Evolutionary conservation across 1,140 invertebrate species (phyloP).

Genomic region (Drosophila saltans): DNA sequence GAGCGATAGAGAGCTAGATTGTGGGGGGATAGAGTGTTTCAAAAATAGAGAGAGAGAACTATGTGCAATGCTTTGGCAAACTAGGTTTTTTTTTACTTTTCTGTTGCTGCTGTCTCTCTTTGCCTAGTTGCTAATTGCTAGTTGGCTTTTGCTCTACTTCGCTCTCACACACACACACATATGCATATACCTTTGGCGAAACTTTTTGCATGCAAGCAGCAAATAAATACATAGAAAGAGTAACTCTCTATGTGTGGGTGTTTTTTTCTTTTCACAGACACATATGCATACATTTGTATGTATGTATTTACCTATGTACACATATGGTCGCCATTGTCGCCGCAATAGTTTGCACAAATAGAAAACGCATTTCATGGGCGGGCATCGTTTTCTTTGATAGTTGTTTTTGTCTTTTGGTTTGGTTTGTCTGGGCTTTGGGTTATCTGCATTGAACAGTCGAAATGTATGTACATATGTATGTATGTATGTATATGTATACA

Average conservation of each 20-base stretch:
- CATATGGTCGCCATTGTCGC: constrained; percentile 29
- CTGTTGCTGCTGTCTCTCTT: constrained; percentile 11
- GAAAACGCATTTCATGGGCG: constrained; percentile 55
- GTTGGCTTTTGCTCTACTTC: constrained; percentile 59
- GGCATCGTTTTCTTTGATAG: constrained; percentile 22
- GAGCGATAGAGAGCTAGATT: constrained; percentile 21
- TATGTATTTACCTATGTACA: constrained; percentile 2
- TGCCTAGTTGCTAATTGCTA: constrained; percentile 55
- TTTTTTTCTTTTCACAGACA: not conserved
- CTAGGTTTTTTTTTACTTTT: constrained; percentile 47
- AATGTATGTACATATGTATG: constrained; percentile 14
- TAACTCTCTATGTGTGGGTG: constrained; percentile 19
- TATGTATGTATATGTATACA: constrained; percentile 14
- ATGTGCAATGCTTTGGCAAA: constrained; percentile 64
- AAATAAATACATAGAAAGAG: constrained; percentile 29
- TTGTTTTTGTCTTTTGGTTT: constrained; percentile 2
- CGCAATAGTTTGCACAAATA: constrained; percentile 51
- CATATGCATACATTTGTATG: not conserved
- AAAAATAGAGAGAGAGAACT: constrained; percentile 31
- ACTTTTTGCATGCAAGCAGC: constrained; percentile 62
- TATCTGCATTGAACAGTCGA: constrained; percentile 25
- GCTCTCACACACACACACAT: constrained; percentile 26
- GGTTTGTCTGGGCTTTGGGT: constrained; percentile 16
- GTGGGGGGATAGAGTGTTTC: constrained; percentile 37
- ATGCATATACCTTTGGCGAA: constrained; percentile 19